Base-by-base conservation (phyloP, 35 echinoderm and acorn worm species). In the Holothuria glaberrima region DNA sequence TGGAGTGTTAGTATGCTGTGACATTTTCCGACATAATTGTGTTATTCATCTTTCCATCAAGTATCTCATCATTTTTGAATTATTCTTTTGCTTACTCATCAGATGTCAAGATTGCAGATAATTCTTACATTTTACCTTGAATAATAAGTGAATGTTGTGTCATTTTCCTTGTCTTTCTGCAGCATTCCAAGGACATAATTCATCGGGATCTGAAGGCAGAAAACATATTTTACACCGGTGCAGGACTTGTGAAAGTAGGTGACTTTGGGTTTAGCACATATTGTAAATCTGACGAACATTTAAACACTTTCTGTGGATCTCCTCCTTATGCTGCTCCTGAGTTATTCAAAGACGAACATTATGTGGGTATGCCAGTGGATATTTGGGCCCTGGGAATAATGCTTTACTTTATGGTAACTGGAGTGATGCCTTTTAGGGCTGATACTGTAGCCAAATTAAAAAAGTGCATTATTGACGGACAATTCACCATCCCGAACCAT, bases 301-400 rank as follows among this genome's bases (percentile, higher is more conserved):
- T 99, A 27, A 99, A 99, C 71, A 99, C 97, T 2, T 99, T 99
- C 90, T 99, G 97, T 72, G 97, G 97, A 44, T 99, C 97, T n/a
- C 97, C 97, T 17, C 97, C 97, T 6, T 99, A 99, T 63, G 97
- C 97, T 18, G 97, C 97, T 31, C 97, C 97, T 6, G 97, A 99
- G 89, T 86, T 99, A 26, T 99, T 99, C 92, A 99, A 99, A 48
- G 97, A 99, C 48, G 97, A 99, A 80, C 85, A 99, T 67, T 99
- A 99, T 83, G 27, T 95, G 18, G 97, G 97, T 12, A 66, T 86
- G 60, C 91, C 93, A 0, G 97, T 99, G 26, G 97, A 99, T 63
- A 91, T 94, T 82, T 99, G 97, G 97, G 97, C 97, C 0, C 48
- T 99, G 75, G 97, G 97, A 56, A 99, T 99, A 32, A 94, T 99